Evolutionary conservation across 53 echinoderm and acorn worm genomes (phyloP).

Genomic region (Hippasteria phrygiana): DNA sequence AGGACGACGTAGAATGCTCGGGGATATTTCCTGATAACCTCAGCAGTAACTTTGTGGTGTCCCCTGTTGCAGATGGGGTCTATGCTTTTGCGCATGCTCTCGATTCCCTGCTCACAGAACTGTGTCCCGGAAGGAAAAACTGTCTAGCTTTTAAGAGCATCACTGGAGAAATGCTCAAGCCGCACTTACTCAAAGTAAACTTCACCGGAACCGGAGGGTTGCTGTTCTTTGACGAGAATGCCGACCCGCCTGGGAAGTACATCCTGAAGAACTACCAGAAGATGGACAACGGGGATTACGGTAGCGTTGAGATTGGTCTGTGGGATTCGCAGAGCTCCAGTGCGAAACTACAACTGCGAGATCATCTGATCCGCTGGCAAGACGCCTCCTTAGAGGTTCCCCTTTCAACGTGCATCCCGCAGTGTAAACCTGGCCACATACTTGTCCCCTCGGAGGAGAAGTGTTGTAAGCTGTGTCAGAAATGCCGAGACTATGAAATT

Average conservation of each 20-base stretch:
- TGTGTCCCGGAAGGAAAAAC: not conserved
- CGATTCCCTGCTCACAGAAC: constrained; percentile 26
- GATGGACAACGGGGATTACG: constrained; percentile 11
- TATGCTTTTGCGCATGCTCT: constrained; percentile 85
- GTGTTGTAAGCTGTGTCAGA: constrained; percentile 54
- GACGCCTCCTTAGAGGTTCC: not conserved
- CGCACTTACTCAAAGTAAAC: constrained; percentile 18
- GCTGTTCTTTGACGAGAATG: constrained; percentile 58
- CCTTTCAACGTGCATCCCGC: constrained; percentile 39
- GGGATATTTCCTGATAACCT: constrained; percentile 20
- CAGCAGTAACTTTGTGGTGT: constrained; percentile 46
- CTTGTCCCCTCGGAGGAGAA: constrained; percentile 42
- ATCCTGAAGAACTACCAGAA: constrained; percentile 48
- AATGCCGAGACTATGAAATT: constrained; percentile 35
- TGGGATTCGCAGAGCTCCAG: constrained; percentile 58
- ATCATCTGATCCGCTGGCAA: constrained; percentile 47
- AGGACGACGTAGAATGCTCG: constrained; percentile 19
- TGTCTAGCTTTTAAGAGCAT: not conserved
- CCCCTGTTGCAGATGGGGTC: constrained; percentile 72
- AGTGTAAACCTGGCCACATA: constrained; percentile 29
- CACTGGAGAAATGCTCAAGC: not conserved
- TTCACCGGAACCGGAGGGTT: constrained; percentile 41
- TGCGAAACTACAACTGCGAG: constrained; percentile 20
- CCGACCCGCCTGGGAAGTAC: constrained; percentile 64
- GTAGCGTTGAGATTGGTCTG: constrained; percentile 28